Conservation (phyloP, 2,113 vertebrate genomes). For the Petrocephalus microphthalmus region DNA sequence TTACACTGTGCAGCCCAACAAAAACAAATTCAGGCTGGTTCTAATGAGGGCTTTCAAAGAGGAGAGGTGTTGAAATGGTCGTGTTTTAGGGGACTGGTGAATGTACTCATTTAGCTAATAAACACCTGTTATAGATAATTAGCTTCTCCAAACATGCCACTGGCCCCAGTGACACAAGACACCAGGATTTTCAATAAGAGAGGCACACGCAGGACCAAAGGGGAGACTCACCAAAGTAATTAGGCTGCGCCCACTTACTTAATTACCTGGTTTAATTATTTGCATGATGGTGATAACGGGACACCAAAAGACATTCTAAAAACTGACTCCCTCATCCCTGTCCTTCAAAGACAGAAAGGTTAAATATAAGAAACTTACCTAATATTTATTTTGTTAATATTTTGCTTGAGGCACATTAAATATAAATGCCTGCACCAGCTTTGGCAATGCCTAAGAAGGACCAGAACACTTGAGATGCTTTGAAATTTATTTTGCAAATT, state of each 20-base stretch:
- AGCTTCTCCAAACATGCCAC: neutral
- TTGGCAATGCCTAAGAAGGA: neutral
- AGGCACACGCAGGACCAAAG: neutral
- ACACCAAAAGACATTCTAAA: neutral
- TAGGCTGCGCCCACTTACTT: neutral
- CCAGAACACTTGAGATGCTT: neutral
- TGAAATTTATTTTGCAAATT: no score
- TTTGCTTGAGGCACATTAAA: neutral
- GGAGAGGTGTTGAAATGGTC: neutral
- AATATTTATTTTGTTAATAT: neutral
- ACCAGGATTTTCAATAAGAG: neutral
- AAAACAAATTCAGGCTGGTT: neutral
- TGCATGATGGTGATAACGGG: neutral
- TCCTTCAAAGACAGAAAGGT: neutral
- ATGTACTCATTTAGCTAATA: neutral
- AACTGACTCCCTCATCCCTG: neutral
- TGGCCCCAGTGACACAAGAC: neutral
- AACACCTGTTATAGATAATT: neutral
- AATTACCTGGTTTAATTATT: neutral
- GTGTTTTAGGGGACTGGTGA: neutral
- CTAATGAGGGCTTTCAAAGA: neutral
- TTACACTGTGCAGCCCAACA: neutral
- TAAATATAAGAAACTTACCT: neutral
- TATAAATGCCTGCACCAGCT: neutral
- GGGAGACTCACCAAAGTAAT: neutral